Conservation (phyloP, 2,797 vertebrate genomes). For the Acestrorhynchus altus region DNA sequence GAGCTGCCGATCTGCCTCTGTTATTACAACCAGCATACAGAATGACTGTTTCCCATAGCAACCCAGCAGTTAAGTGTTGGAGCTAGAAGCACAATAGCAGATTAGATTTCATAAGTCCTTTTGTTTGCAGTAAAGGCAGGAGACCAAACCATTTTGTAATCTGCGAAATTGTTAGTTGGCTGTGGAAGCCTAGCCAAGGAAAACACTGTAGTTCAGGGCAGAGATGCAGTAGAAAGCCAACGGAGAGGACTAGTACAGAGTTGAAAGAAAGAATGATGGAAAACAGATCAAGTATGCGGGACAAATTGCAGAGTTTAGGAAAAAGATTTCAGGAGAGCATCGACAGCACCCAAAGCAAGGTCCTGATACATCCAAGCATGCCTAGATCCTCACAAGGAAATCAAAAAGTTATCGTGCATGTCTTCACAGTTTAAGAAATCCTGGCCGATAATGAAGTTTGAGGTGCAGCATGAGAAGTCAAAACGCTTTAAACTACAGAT, state of each 20-base stretch:
- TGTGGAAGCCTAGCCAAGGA: background rate
- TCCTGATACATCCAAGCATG: conserved; percentile 4
- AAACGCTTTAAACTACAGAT: too few species aligned
- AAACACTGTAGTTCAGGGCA: conserved; percentile 9
- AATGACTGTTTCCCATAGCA: conserved; percentile 64
- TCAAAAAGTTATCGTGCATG: background rate
- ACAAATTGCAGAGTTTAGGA: background rate
- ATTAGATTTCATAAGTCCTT: conserved; percentile 8
- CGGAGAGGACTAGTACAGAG: background rate
- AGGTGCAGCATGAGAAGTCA: too few species aligned
- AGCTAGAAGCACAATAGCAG: conserved; percentile 6
- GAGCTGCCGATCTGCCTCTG: conserved; percentile 69
- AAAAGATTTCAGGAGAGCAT: conserved; percentile 2
- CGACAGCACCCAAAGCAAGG: background rate
- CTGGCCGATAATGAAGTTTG: background rate
- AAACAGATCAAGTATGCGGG: conserved; percentile 6
- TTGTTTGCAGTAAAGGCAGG: conserved; percentile 9
- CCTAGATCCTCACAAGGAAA: conserved; percentile 29
- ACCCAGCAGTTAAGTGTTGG: conserved; percentile 65
- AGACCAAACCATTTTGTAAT: background rate
- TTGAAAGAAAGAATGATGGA: background rate
- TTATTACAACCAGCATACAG: conserved; percentile 60
- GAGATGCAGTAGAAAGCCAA: background rate
- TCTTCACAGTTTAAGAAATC: background rate
- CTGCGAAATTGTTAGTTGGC: conserved; percentile 27